A percentile compares a stretch with the other conserved stretches of the same genome.
Conservation (phyloP, 2,797 vertebrate genomes). For the Pelodytes ibericus region DNA sequence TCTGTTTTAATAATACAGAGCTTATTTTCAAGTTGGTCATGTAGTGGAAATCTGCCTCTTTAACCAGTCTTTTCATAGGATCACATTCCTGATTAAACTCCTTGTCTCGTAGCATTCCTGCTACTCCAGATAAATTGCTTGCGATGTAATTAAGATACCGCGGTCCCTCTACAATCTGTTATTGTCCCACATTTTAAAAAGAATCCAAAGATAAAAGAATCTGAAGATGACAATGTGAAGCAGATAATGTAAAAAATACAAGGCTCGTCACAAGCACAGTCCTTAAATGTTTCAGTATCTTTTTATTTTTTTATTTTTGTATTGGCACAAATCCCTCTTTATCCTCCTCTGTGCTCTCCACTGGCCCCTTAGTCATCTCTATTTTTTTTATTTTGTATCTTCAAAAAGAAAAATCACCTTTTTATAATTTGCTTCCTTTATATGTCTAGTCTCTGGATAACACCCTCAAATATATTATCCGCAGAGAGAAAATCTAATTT, state of each 20-base stretch:
- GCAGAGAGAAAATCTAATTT: slow-evolving; percentile 18
- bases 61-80: slow-evolving; percentile 16
- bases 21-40: slow-evolving; percentile 23
- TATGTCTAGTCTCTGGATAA: neutral
- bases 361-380: neutral
- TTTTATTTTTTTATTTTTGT: neutral
- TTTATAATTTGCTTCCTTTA: slow-evolving; percentile 3
- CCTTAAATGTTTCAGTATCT: neutral
- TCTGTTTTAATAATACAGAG: slow-evolving; percentile 5
- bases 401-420: neutral
- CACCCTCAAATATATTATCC: slow-evolving; percentile 14
- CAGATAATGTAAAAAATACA: slow-evolving; percentile 17
- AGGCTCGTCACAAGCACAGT: neutral
- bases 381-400: neutral
- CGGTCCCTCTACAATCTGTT: slow-evolving; percentile 45
- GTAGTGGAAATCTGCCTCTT: neutral
- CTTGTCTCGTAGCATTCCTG: slow-evolving; percentile 35
- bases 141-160: slow-evolving; percentile 53
- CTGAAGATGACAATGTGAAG: slow-evolving; percentile 23
- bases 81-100: slow-evolving; percentile 38
- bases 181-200: slow-evolving; percentile 40
- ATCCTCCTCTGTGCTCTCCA: too few relatives aligned
- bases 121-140: slow-evolving; percentile 41
- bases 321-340: neutral
- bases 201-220: slow-evolving; percentile 25